Evolutionary conservation across 2,888 invertebrate species (phyloP), one percentile per base, ranked within the genome.

Genomic region (Clusia tigrina): DNA sequence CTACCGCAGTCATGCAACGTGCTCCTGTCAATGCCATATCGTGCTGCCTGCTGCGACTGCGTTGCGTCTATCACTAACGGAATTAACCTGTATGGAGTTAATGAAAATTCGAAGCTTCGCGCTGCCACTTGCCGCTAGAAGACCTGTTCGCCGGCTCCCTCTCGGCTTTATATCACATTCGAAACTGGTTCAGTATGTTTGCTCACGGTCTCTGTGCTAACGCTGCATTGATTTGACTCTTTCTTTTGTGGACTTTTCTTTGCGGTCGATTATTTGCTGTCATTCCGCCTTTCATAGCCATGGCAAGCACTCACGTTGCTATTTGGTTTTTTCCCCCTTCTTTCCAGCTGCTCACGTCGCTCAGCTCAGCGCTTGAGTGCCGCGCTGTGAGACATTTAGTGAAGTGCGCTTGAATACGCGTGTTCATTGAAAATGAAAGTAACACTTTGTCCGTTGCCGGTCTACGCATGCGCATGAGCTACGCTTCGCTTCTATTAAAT

Each of bases 71-170:
- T 5, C 46, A 2, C 32, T 32, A 6, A 32, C 32, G n/a, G n/a
- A n/a, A n/a, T n/a, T n/a, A n/a, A n/a, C n/a, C n/a, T n/a, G n/a
- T n/a, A n/a, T n/a, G n/a, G n/a, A n/a, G n/a, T n/a, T n/a, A n/a
- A n/a, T n/a, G n/a, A n/a, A n/a, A n/a, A n/a, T n/a, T n/a, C n/a
- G n/a, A n/a, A n/a, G n/a, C n/a, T n/a, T n/a, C n/a, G n/a, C n/a
- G n/a, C n/a, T n/a, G n/a, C n/a, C n/a, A n/a, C n/a, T n/a, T n/a
- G n/a, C n/a, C 64, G 65, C 20, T 20, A 22, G 22, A 5, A 60
- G 65, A 2, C 69, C 71, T 52, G 69, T 73, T 25, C 71, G 71
- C 17, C 73, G 71, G 32, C 32, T 32, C 48, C 20, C 20, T 15
- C 22, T 18, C 18, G 15, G 48, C 48, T 48, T 48, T 48, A 48